These are phyloP conservation scores for Melipona quadrifasciata DNA, from an alignment of 1,140 invertebrate species.

Conservation along the genomic window DNA sequence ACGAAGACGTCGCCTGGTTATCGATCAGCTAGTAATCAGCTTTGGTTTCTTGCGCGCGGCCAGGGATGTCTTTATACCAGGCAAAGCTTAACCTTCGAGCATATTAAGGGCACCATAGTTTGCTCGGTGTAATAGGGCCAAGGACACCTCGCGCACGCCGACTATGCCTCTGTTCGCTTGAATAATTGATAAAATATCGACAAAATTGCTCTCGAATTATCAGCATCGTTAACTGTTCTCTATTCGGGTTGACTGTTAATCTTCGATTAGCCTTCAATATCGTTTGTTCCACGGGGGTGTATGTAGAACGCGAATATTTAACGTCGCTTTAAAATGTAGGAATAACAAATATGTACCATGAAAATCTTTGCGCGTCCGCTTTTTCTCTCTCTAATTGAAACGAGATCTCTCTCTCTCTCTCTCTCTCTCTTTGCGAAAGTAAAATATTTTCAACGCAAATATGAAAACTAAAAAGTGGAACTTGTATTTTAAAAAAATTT, in stretches of 20 bases:
- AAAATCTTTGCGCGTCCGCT: too few relatives aligned
- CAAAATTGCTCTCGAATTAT: slow-evolving; percentile 15
- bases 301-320: background rate
- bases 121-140: slow-evolving; percentile 40
- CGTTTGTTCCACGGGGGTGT: background rate
- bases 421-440: too few relatives aligned
- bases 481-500: too few relatives aligned
- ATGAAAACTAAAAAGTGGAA: too few relatives aligned
- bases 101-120: slow-evolving; percentile 43
- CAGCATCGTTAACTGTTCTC: background rate
- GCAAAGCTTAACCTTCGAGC: slow-evolving; percentile 40
- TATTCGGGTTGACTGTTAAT: background rate
- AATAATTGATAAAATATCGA: slow-evolving; percentile 49
- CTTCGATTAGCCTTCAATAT: background rate
- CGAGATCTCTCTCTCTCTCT: too few relatives aligned
- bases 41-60: slow-evolving; percentile 40
- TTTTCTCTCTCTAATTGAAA: too few relatives aligned
- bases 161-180: slow-evolving; percentile 14
- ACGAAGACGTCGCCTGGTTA: background rate
- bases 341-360: too few relatives aligned
- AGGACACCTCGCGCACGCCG: slow-evolving; percentile 29
- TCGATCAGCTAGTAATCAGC: slow-evolving; percentile 54
- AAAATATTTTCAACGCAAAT: too few relatives aligned
- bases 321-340: background rate
- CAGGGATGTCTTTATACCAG: slow-evolving; percentile 17